A percentile compares a stretch with the other conserved stretches of the same genome.
phyloP scores from a whole-genome alignment of 2,888 invertebrate species.

The Didymodactylos carnosus region DNA sequence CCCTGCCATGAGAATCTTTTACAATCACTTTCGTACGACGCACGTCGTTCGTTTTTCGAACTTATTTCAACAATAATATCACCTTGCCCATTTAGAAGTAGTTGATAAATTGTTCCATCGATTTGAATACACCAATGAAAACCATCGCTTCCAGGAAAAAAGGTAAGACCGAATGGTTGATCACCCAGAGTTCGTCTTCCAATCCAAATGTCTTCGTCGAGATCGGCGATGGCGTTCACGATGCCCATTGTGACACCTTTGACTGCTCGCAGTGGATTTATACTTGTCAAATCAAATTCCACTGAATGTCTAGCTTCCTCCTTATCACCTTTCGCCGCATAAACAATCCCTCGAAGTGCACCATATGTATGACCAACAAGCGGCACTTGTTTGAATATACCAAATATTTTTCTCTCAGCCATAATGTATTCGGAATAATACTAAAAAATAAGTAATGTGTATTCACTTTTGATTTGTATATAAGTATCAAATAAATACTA shows the following conservation, averaged over 20 bases:
- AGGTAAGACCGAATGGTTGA: not conserved
- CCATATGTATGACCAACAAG: not conserved
- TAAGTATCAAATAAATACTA: too few relatives aligned
- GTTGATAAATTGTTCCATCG: not conserved
- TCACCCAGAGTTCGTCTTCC: not conserved
- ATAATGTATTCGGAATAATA: too few relatives aligned
- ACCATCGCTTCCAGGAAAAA: not conserved
- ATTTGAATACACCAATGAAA: not conserved
- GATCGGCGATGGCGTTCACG: rapidly evolving
- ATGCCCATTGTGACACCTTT: not conserved
- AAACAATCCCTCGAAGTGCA: not conserved
- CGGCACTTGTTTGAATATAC: not conserved
- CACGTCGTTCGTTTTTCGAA: not conserved
- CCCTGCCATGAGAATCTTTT: not conserved
- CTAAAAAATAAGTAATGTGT: too few relatives aligned
- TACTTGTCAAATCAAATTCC: not conserved
- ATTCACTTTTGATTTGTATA: too few relatives aligned
- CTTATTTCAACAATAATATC: not conserved
- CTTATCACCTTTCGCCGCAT: not conserved
- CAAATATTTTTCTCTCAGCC: not conserved
- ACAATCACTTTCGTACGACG: not conserved
- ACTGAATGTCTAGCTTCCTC: not conserved
- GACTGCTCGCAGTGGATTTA: not conserved
- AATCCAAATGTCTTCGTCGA: not conserved
- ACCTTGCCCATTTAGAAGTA: not conserved